Conservation (phyloP, 1,140 invertebrate genomes). For the Apis laboriosa region DNA sequence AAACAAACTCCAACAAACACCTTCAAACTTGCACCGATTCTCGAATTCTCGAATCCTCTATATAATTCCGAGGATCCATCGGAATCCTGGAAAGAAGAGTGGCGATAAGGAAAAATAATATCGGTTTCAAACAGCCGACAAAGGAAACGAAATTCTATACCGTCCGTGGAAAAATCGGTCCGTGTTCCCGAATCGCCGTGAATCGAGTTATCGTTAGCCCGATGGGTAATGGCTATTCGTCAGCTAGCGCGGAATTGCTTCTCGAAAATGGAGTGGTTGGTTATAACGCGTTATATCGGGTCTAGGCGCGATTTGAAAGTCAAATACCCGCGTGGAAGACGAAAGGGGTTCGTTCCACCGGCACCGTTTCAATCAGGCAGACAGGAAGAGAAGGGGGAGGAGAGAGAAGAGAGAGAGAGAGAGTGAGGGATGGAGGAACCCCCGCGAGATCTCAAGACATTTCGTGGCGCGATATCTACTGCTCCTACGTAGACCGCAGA, state of each 20-base stretch:
- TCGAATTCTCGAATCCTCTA: too few relatives aligned
- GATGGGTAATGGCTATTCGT: conserved; percentile 62
- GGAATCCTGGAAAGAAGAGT: too few relatives aligned
- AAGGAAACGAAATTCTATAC: not conserved
- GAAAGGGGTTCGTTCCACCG: not conserved
- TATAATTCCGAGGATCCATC: too few relatives aligned
- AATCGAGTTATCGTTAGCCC: conserved; percentile 65
- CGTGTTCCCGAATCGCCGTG: conserved; percentile 37
- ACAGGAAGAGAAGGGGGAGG: not conserved
- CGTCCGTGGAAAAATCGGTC: conserved; percentile 49
- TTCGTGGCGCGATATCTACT: conserved; percentile 55
- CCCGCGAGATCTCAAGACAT: conserved; percentile 68
- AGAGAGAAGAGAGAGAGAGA: not conserved
- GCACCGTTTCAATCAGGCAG: not conserved
- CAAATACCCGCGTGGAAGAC: conserved; percentile 65
- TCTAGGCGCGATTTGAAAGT: conserved; percentile 71
- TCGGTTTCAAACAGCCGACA: too few relatives aligned
- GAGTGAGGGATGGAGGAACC: conserved; percentile 4
- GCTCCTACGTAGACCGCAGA: conserved; percentile 60
- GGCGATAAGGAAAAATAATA: too few relatives aligned
- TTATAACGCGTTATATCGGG: conserved; percentile 66
- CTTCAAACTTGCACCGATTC: too few relatives aligned
- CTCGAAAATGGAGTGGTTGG: conserved; percentile 68
- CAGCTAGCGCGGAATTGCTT: conserved; percentile 64
- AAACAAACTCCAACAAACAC: too few relatives aligned